Evolutionary conservation across 1,140 invertebrate species (phyloP).

Genomic region (Trichoplusia ni): DNA sequence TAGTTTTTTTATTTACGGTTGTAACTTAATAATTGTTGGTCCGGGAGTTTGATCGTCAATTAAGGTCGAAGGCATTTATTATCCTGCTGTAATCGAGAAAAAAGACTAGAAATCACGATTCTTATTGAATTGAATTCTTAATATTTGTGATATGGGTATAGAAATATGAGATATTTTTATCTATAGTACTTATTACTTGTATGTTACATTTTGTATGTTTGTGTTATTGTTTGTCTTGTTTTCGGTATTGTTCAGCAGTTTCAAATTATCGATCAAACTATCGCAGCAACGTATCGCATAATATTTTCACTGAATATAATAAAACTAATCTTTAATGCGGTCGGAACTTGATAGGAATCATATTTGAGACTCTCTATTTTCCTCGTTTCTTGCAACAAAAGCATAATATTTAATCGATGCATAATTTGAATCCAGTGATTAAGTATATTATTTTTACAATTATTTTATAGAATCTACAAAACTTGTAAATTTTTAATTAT

Average conservation of each 20-base stretch:
- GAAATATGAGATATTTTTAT: constrained; percentile 8
- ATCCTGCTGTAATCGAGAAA: constrained; percentile 16
- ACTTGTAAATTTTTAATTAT: constrained; percentile 1
- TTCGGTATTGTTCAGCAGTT: constrained; percentile 1
- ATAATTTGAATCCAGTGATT: constrained; percentile 20
- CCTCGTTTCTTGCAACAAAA: constrained; percentile 1
- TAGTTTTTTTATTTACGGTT: constrained; percentile 24
- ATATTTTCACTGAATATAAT: constrained; percentile 40
- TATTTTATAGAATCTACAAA: neutral
- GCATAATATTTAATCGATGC: constrained; percentile 18
- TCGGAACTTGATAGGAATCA: constrained; percentile 12
- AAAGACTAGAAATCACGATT: constrained; percentile 26
- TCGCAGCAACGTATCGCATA: constrained; percentile 19
- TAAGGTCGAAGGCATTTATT: neutral
- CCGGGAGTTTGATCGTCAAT: constrained; percentile 29
- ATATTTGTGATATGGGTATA: constrained; percentile 17
- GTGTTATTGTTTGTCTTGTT: constrained; percentile 9
- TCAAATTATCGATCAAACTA: constrained; percentile 18
- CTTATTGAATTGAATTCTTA: constrained; percentile 21
- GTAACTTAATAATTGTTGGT: constrained; percentile 11
- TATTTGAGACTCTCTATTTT: neutral
- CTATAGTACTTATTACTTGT: neutral
- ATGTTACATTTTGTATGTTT: neutral
- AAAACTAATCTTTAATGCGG: constrained; percentile 58
- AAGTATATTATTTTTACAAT: neutral